Evolutionary conservation across 2,797 vertebrate genomes (phyloP).

Genomic region (Acrocephalus scirpaceus): DNA sequence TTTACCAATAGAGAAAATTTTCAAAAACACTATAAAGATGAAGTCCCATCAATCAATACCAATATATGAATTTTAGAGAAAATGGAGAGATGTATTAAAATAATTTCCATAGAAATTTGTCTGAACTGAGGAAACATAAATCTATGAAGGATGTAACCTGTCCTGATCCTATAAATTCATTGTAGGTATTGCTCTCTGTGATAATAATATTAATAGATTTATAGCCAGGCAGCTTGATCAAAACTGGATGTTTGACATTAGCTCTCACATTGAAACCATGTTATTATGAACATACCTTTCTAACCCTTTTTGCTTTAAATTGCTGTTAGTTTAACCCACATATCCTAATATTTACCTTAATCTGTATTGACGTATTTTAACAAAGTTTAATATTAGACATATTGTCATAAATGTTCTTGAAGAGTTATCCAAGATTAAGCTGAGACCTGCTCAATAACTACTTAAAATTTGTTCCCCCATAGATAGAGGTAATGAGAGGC

Average conservation of each 20-base stretch:
- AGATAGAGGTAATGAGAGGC: slow-evolving; percentile 56
- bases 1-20: background rate
- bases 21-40: background rate
- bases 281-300: background rate
- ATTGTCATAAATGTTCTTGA: slow-evolving; percentile 10
- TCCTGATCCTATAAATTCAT: background rate
- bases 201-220: background rate
- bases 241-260: background rate
- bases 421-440: background rate
- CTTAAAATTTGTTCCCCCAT: slow-evolving; percentile 53
- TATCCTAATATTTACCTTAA: background rate
- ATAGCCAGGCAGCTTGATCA: background rate
- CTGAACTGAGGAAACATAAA: slow-evolving; percentile 10
- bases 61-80: slow-evolving; percentile 22
- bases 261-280: background rate
- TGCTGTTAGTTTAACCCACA: background rate
- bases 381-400: background rate
- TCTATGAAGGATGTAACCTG: background rate
- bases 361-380: background rate
- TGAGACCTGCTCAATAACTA: background rate
- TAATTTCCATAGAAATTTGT: slow-evolving; percentile 14
- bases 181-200: background rate
- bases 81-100: background rate
- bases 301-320: background rate
- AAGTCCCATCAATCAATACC: background rate